phyloP scores from a whole-genome alignment of 2,113 vertebrate genomes.

The Hiodon tergisus region DNA sequence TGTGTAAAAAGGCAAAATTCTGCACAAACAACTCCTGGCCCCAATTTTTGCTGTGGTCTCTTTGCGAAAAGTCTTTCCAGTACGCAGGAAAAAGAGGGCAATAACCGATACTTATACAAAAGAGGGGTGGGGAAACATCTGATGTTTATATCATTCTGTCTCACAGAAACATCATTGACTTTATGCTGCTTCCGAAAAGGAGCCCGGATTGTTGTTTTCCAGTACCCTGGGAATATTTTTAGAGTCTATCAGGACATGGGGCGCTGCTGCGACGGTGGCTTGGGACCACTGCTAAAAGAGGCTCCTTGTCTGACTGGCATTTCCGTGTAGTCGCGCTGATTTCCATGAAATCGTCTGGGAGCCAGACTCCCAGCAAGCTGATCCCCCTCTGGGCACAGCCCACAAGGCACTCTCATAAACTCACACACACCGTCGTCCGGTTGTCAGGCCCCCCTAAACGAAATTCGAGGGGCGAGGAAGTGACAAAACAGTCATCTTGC shows the following conservation, averaged over 20 bases:
- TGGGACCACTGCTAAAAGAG: slow-evolving; percentile 7
- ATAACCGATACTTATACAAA: background rate
- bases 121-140: slow-evolving; percentile 26
- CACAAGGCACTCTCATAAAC: slow-evolving; percentile 27
- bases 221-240: slow-evolving; percentile 6
- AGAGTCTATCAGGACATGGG: slow-evolving; percentile 5
- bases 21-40: background rate
- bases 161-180: no score
- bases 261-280: background rate
- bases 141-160: background rate
- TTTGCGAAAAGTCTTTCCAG: background rate
- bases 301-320: slow-evolving; percentile 16
- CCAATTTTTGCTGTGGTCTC: background rate
- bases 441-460: slow-evolving; percentile 20
- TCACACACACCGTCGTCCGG: slow-evolving; percentile 15
- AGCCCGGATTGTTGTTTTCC: slow-evolving; percentile 18
- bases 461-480: background rate
- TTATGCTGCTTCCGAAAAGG: background rate
- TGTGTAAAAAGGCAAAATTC: no score
- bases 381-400: slow-evolving; percentile 26
- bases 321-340: slow-evolving; percentile 45
- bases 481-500: slow-evolving; percentile 6
- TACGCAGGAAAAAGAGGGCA: background rate
- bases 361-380: slow-evolving; percentile 27
- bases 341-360: slow-evolving; percentile 47